Conservation (phyloP, 2,113 vertebrate genomes). For the Notothenia coriiceps region DNA sequence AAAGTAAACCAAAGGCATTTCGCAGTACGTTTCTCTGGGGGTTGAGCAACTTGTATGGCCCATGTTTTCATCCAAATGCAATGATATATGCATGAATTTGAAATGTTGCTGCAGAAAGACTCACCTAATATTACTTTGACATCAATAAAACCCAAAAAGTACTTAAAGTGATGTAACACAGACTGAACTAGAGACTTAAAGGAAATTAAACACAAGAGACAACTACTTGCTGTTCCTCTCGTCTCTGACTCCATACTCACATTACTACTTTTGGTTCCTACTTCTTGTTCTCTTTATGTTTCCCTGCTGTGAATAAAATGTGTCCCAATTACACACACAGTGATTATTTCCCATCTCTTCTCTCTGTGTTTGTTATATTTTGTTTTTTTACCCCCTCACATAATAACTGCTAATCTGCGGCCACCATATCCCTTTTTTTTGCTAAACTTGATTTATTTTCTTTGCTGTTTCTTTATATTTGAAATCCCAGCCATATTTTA, state of each 20-base stretch:
- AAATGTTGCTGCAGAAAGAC: neutral
- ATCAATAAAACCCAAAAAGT: neutral
- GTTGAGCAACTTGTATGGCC: neutral
- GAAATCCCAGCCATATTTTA: neutral
- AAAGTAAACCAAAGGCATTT: conserved; percentile 1
- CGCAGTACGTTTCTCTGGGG: neutral
- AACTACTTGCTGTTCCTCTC: neutral
- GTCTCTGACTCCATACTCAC: no score
- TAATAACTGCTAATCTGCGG: neutral
- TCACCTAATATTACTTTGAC: neutral
- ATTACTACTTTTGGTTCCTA: neutral
- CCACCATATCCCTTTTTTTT: neutral
- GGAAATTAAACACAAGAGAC: neutral
- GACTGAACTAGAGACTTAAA: neutral
- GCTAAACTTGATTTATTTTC: neutral
- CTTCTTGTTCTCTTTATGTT: neutral
- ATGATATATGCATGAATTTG: neutral
- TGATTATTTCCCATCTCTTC: no score
- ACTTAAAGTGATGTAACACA: neutral
- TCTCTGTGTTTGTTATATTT: no score
- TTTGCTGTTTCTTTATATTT: neutral
- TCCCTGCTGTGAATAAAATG: neutral
- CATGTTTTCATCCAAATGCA: neutral
- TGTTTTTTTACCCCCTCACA: neutral
- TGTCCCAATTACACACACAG: neutral